Percentiles rank a stretch among this genome's conserved stretches.
Evolutionary conservation across 1,140 invertebrate genomes (phyloP).

Genomic region (Magallana gigas): DNA sequence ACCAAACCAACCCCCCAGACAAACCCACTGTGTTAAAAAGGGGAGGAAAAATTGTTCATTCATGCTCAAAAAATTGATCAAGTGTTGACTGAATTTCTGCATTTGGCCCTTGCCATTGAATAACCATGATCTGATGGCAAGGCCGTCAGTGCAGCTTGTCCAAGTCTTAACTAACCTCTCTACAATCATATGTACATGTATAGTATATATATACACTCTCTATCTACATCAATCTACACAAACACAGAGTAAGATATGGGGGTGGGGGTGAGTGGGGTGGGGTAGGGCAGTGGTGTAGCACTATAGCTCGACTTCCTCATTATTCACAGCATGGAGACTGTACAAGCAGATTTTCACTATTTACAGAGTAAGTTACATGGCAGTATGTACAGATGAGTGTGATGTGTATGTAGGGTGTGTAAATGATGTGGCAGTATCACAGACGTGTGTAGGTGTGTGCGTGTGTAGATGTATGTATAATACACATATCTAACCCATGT

Average conservation of each 20-base stretch:
- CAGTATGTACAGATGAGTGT: background rate
- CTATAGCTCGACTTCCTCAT: background rate
- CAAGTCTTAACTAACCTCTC: background rate
- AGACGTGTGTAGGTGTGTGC: slow-evolving; percentile 10
- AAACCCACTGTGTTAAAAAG: background rate
- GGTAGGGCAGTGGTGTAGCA: background rate
- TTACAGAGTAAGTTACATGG: slow-evolving; percentile 24
- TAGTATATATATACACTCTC: background rate
- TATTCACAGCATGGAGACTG: background rate
- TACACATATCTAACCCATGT: background rate
- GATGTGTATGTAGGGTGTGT: background rate
- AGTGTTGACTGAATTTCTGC: background rate
- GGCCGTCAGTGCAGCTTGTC: background rate
- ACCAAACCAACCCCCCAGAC: background rate
- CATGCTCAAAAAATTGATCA: background rate
- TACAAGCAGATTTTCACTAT: slow-evolving; percentile 9
- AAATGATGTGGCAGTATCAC: slow-evolving; percentile 19
- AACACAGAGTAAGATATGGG: too few relatives aligned
- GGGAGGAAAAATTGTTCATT: background rate
- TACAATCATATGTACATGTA: background rate
- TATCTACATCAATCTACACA: background rate
- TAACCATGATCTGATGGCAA: background rate
- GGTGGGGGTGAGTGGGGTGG: background rate
- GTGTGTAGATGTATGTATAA: background rate
- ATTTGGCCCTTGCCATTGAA: background rate